Conservation (phyloP, 1,140 invertebrate genomes). For the Drosophila novamexicana region DNA sequence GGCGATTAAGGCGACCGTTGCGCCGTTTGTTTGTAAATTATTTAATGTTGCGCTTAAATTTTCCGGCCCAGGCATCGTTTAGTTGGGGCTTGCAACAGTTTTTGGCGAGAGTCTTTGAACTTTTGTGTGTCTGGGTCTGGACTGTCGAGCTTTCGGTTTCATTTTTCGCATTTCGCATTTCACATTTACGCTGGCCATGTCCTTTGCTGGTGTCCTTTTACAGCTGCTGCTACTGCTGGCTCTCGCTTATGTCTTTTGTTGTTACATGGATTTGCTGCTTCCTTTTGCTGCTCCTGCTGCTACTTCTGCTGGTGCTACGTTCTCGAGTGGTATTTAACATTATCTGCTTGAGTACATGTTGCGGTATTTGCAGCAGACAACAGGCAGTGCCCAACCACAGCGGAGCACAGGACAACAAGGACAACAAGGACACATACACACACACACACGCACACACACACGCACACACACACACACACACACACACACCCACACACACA, state of each 20-base stretch:
- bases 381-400: conserved; percentile 39
- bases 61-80: conserved; percentile 66
- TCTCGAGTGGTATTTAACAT: conserved; percentile 82
- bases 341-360: conserved; percentile 83
- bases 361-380: conserved; percentile 82
- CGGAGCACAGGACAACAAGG: conserved; percentile 51
- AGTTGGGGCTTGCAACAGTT: conserved; percentile 33
- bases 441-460: conserved; percentile 42
- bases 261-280: conserved; percentile 78
- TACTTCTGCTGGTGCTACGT: conserved; percentile 39
- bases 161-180: conserved; percentile 65
- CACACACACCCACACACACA: conserved; percentile 52
- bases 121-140: conserved; percentile 48
- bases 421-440: conserved; percentile 55
- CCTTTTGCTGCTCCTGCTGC: conserved; percentile 56
- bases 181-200: conserved; percentile 49
- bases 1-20: conserved; percentile 73
- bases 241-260: conserved; percentile 80
- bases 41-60: conserved; percentile 83
- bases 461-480: conserved; percentile 42
- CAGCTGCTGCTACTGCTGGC: conserved; percentile 43
- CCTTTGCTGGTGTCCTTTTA: conserved; percentile 77
- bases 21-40: conserved; percentile 82
- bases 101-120: conserved; percentile 65
- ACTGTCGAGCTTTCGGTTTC: conserved; percentile 65